Conservation (phyloP, 2,888 invertebrate species). For the Timema podura region DNA sequence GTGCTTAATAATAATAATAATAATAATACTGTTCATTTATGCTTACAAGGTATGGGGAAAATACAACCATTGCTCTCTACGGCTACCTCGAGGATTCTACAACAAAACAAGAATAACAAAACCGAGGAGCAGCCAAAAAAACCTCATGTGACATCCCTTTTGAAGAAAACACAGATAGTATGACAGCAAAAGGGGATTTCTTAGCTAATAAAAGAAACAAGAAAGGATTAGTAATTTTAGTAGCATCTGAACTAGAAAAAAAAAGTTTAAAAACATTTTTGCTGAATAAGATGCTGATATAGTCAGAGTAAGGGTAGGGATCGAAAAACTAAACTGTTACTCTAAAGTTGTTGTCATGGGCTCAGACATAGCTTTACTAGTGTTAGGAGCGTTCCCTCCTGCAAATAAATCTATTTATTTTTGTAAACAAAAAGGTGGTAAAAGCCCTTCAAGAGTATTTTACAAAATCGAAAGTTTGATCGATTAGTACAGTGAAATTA, state of each 20-base stretch:
- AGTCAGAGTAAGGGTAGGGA: background rate
- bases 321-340: background rate
- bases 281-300: constrained; percentile 2
- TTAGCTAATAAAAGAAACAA: constrained; percentile 3
- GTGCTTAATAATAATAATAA: too few relatives aligned
- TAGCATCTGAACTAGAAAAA: constrained; percentile 1
- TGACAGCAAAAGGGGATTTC: background rate
- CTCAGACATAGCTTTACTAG: background rate
- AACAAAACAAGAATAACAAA: background rate
- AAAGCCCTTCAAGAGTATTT: background rate
- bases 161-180: background rate
- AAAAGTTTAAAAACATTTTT: background rate
- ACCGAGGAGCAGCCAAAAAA: background rate
- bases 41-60: background rate
- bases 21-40: background rate
- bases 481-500: background rate
- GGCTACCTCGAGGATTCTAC: too few relatives aligned
- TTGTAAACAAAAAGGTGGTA: too few relatives aligned
- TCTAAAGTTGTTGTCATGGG: constrained; percentile 2
- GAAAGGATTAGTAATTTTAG: background rate
- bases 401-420: too few relatives aligned
- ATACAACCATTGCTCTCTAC: background rate
- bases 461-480: background rate
- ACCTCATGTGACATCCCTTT: constrained; percentile 6
- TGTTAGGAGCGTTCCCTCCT: background rate